These are phyloP conservation scores for Pemphredon lugubris DNA, from an alignment of 2,888 invertebrate species.

Conservation along the genomic window DNA sequence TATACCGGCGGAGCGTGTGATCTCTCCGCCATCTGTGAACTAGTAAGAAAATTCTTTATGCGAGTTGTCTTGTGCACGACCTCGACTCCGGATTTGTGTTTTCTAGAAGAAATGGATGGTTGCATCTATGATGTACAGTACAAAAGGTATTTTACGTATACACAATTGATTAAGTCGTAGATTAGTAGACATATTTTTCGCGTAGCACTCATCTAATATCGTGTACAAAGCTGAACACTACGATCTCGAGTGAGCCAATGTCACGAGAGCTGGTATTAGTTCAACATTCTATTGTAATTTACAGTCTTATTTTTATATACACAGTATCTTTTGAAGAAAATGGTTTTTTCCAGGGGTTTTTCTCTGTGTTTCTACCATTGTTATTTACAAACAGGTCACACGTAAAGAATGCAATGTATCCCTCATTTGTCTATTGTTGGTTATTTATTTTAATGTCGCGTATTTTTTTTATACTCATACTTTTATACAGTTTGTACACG, in stretches of 20 bases:
- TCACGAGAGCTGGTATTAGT: constrained; percentile 20
- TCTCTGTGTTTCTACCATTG: too few species aligned
- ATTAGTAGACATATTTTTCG: neutral
- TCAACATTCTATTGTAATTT: constrained; percentile 6
- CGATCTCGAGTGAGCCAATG: constrained; percentile 13
- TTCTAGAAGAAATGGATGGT: constrained; percentile 66
- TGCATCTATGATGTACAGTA: constrained; percentile 52
- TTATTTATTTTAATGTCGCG: too few species aligned
- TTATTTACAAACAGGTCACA: neutral
- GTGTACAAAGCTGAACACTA: neutral
- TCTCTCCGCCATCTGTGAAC: constrained; percentile 63
- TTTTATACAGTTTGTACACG: too few species aligned
- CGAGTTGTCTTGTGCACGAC: constrained; percentile 49
- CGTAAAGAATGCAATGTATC: neutral
- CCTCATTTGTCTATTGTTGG: too few species aligned
- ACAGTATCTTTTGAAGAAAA: too few species aligned
- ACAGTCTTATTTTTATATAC: neutral
- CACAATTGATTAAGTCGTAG: neutral
- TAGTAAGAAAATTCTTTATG: constrained; percentile 36
- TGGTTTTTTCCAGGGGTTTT: too few species aligned
- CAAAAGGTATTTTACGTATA: constrained; percentile 52
- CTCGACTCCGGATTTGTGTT: constrained; percentile 64
- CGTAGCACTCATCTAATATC: neutral
- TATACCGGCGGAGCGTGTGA: constrained; percentile 59
- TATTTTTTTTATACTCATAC: too few species aligned